These are phyloP conservation scores for Sphaerodactylus townsendi DNA, from an alignment of 2,113 vertebrate genomes.

Conservation along the genomic window DNA sequence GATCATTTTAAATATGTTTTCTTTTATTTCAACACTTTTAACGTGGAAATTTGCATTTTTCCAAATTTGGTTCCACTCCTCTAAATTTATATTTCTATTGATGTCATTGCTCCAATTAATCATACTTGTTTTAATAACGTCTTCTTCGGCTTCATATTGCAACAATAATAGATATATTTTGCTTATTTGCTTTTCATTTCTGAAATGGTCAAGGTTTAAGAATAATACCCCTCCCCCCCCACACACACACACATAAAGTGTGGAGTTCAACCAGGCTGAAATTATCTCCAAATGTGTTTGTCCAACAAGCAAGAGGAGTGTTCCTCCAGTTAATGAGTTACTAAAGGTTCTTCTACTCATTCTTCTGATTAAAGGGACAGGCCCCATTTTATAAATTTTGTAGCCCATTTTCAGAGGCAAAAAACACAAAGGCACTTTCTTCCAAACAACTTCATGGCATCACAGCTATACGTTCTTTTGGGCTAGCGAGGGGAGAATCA, in stretches of 20 bases:
- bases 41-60: no score
- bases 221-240: conserved; percentile 1
- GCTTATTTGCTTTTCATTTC: no score
- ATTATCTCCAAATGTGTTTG: conserved; percentile 47
- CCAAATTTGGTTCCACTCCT: no score
- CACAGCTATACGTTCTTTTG: neutral
- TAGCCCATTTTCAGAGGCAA: neutral
- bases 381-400: neutral
- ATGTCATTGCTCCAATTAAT: no score
- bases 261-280: conserved; percentile 43
- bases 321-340: neutral
- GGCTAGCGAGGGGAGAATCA: neutral
- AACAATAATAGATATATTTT: no score
- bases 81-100: no score
- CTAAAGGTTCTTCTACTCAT: neutral
- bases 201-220: conserved; percentile 50
- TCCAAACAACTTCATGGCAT: neutral
- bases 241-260: conserved; percentile 6
- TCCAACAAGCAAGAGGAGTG: neutral
- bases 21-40: no score
- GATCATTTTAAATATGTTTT: no score
- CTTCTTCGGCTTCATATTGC: no score
- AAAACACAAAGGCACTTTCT: neutral
- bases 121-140: no score
- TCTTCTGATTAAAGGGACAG: neutral